These are phyloP conservation scores for Myotis yumanensis DNA, from an alignment of 2,113 vertebrate species.

Conservation along the genomic window DNA sequence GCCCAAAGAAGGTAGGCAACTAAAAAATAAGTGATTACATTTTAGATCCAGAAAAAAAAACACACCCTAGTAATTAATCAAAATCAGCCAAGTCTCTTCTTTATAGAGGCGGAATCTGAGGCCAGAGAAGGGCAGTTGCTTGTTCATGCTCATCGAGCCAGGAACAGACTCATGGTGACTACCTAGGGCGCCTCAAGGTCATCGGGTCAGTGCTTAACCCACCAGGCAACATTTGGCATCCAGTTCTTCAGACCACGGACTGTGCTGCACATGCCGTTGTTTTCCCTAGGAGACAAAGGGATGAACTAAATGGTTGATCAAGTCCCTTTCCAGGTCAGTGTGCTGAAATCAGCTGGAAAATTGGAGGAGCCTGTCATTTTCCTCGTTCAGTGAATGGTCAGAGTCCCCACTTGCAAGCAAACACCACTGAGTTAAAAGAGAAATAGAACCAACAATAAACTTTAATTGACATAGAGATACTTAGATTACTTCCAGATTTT, in stretches of 20 bases:
- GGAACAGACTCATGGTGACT: accelerated
- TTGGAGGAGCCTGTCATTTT: background rate
- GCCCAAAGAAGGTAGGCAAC: background rate
- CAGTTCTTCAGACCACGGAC: background rate
- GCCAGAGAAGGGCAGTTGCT: background rate
- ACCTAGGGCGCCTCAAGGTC: background rate
- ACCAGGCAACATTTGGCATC: background rate
- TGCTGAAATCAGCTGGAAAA: background rate
- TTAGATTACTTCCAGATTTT: background rate
- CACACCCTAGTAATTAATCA: background rate
- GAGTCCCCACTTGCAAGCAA: background rate
- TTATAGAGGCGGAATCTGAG: background rate
- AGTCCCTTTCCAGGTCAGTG: background rate
- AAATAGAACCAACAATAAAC: background rate
- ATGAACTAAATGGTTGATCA: background rate
- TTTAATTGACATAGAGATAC: background rate
- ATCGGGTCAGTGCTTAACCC: background rate
- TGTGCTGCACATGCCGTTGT: background rate
- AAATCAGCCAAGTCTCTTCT: background rate
- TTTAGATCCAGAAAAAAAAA: background rate
- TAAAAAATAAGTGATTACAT: slow-evolving; percentile 23
- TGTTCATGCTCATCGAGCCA: background rate
- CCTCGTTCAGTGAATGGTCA: background rate
- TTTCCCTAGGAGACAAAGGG: background rate
- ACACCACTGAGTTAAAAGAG: background rate